Percentiles rank a stretch among this genome's conserved stretches.
These are phyloP conservation scores for Syndactyla subalaris DNA, from an alignment of 2,797 vertebrate genomes.

Conservation along the genomic window DNA sequence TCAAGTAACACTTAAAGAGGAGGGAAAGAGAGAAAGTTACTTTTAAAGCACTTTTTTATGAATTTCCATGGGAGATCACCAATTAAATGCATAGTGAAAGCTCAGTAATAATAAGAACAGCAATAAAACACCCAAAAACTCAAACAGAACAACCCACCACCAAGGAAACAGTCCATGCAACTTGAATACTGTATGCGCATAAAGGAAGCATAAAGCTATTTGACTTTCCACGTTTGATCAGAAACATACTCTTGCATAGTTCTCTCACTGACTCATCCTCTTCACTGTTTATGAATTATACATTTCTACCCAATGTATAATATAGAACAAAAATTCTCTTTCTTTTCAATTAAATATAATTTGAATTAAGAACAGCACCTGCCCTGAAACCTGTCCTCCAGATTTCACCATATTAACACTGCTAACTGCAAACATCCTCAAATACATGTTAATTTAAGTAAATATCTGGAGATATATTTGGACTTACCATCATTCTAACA, in stretches of 20 bases:
- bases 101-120: background rate
- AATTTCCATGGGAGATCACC: background rate
- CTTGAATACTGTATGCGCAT: background rate
- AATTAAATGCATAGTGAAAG: background rate
- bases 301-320: background rate
- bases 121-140: background rate
- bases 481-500: conserved; percentile 82
- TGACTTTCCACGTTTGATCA: background rate
- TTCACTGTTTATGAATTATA: background rate
- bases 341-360: background rate
- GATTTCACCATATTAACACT: background rate
- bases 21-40: background rate
- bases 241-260: background rate
- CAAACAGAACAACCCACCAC: background rate
- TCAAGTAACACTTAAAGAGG: background rate
- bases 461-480: background rate
- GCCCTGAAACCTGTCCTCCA: background rate
- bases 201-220: background rate
- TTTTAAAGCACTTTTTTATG: background rate
- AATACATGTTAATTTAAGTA: background rate
- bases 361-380: background rate
- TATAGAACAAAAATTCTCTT: background rate
- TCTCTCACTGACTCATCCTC: background rate
- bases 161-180: background rate
- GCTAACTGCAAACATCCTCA: background rate